These are phyloP conservation scores for Drosophila eugracilis DNA, from an alignment of 1,140 invertebrate species.

Conservation along the genomic window DNA sequence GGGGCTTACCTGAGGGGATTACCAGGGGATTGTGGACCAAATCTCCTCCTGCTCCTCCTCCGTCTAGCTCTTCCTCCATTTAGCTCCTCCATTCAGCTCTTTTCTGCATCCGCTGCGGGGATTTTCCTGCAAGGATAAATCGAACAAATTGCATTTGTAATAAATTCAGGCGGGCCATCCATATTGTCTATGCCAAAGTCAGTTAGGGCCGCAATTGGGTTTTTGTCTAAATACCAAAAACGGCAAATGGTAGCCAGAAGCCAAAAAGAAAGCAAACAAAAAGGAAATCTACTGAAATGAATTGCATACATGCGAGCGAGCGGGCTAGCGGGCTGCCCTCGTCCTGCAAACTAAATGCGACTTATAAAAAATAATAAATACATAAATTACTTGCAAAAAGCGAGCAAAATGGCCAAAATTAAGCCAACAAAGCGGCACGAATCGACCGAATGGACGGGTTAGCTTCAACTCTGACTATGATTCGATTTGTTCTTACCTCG, in stretches of 20 bases:
- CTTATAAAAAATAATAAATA: conserved; percentile 53
- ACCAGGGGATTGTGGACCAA: no score
- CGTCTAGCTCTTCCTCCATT: background rate
- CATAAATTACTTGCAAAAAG: conserved; percentile 43
- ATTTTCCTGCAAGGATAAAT: conserved; percentile 13
- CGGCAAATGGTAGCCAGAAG: conserved; percentile 1
- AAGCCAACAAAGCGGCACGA: conserved; percentile 46
- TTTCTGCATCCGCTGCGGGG: background rate
- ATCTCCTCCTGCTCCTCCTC: no score
- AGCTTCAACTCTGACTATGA: no score
- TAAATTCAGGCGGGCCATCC: conserved; percentile 24
- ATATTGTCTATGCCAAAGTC: conserved; percentile 54
- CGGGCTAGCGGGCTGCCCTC: background rate
- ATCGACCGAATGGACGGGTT: background rate
- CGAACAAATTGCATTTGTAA: conserved; percentile 45
- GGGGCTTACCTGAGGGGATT: background rate
- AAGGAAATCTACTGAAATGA: conserved; percentile 18
- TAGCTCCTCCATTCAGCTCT: no score
- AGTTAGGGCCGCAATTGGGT: conserved; percentile 40
- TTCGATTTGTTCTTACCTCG: conserved; percentile 7
- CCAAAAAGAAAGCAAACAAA: background rate
- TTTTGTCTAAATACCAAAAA: conserved; percentile 37
- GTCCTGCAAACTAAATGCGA: conserved; percentile 17
- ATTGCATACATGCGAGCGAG: conserved; percentile 12
- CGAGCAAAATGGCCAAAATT: conserved; percentile 30